phyloP scores from a whole-genome alignment of 2,797 vertebrate genomes.

The Glossophaga mutica region DNA sequence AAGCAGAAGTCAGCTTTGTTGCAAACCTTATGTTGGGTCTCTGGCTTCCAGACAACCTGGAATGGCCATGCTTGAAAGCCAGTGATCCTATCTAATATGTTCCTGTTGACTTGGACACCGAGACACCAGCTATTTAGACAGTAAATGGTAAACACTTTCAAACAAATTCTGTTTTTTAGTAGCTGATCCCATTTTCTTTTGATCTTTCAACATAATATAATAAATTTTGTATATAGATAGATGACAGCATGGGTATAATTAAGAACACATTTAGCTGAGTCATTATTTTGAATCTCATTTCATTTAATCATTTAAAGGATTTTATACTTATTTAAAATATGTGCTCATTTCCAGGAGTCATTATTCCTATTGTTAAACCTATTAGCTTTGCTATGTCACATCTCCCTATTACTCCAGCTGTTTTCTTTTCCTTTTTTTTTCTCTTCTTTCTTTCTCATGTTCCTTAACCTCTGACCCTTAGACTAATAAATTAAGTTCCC shows the following conservation, averaged over 20 bases:
- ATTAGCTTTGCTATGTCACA: background rate
- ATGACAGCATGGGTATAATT: background rate
- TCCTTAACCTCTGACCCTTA: conserved; percentile 47
- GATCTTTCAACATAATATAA: background rate
- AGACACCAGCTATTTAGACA: background rate
- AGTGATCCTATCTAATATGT: background rate
- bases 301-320: background rate
- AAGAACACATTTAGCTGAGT: background rate
- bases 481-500: conserved; percentile 64
- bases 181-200: background rate
- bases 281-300: background rate
- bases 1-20: background rate
- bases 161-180: background rate
- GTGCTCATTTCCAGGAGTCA: background rate
- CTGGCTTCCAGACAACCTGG: background rate
- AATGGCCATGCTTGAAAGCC: background rate
- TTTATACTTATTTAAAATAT: background rate
- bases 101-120: background rate
- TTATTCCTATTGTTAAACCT: background rate
- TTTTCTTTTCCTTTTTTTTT: background rate
- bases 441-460: background rate
- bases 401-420: background rate
- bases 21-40: background rate
- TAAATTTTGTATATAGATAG: background rate
- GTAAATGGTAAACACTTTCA: background rate